Percentiles rank a stretch among this genome's conserved stretches.
These are phyloP conservation scores for Naso thynnoides DNA, from an alignment of 2,797 vertebrate species.

Conservation along the genomic window DNA sequence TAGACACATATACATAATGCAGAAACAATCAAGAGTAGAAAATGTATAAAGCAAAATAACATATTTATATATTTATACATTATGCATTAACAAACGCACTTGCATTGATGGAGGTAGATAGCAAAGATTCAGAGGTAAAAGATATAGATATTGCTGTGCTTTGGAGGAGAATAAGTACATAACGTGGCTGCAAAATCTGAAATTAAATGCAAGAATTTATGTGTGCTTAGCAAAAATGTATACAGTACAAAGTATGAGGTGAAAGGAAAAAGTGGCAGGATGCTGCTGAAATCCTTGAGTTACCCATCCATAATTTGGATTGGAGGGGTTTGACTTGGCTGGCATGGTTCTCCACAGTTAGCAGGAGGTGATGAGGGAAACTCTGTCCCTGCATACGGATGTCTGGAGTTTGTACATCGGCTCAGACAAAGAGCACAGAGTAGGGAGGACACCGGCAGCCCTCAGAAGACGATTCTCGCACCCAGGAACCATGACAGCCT, in stretches of 20 bases:
- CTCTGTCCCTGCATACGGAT: constrained; percentile 37
- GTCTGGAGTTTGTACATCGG: constrained; percentile 14
- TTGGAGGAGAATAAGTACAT: constrained; percentile 63
- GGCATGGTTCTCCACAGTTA: constrained; percentile 52
- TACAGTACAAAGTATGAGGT: constrained; percentile 75
- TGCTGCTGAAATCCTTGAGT: constrained; percentile 75
- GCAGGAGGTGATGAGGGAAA: constrained; percentile 39
- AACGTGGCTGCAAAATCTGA: constrained; percentile 59
- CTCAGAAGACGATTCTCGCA: constrained; percentile 82
- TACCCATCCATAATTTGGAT: constrained; percentile 62
- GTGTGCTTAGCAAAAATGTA: constrained; percentile 64
- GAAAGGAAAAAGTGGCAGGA: constrained; percentile 74
- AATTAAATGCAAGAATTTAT: constrained; percentile 59
- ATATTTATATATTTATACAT: constrained; percentile 82
- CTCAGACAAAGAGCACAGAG: constrained; percentile 89
- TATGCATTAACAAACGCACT: constrained; percentile 75
- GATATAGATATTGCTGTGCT: constrained; percentile 74
- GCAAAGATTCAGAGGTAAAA: constrained; percentile 80
- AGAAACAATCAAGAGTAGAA: constrained; percentile 77
- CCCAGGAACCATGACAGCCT: constrained; percentile 90
- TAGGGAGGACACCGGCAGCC: constrained; percentile 84
- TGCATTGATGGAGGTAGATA: constrained; percentile 84
- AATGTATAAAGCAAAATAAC: constrained; percentile 83
- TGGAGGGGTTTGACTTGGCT: constrained; percentile 51
- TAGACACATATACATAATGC: constrained; percentile 64